Base-by-base conservation (phyloP, 2,888 invertebrate species). In the Oscheius myriophilus region DNA sequence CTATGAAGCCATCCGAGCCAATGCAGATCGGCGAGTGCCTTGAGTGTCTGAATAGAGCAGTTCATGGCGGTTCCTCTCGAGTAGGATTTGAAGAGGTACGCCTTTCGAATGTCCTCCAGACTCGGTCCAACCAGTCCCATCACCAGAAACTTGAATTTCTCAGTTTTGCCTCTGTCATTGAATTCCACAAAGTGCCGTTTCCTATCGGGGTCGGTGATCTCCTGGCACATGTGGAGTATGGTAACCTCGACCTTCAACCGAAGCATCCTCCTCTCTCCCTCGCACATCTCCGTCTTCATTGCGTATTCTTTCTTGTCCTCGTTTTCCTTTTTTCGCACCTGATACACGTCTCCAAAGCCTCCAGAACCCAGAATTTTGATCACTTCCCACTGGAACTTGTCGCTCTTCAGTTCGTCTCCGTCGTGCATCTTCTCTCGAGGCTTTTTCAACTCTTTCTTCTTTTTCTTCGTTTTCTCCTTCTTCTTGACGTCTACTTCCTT, bases 291-390 rank as follows among this genome's bases (percentile, higher is more conserved):
- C 9, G 76, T 76, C 52, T 78, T 78, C 65, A 76, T 49, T 0
- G 78, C 78, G 51, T 74, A 76, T 16, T 54, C 57, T 55, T n/a
- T 42, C 9, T 41, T 59, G 67, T 68, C 73, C n/a, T 59, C 41
- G 41, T 69, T 64, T 16, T 69, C 42, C 12, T 46, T 49, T 25
- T 71, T 59, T 14, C 43, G 53, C 26, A 75, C 78, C n/a, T 70
- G 69, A 55, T 78, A 78, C 21, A 78, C 77, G 52, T 78, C 77
- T 21, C 77, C 77, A 39, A 78, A 78, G 0, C 77, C 77, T 6
- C 77, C 77, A 7, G 73, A 72, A 12, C 78, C 78, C 21, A 78
- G 69, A 4, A 73, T 65, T 46, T 55, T 51, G 11, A 65, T 54
- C 16, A 73, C 70, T 54, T 75, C 70, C 73, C 74, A 78, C 0